Evolutionary conservation across 2,113 vertebrate species (phyloP).

Genomic region (Sporophila hypoxantha): DNA sequence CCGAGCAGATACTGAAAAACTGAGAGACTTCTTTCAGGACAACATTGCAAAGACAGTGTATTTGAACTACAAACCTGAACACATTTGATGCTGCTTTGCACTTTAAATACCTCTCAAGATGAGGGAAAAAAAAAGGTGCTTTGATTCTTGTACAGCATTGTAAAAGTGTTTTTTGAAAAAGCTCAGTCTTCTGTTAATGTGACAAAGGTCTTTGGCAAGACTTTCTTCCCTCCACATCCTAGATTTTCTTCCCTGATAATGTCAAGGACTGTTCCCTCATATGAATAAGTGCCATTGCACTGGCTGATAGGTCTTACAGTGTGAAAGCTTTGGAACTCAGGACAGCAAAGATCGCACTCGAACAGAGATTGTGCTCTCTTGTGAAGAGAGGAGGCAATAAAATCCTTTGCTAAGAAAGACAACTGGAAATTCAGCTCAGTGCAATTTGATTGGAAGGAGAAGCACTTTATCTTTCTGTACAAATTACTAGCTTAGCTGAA

Average conservation of each 20-base stretch:
- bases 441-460: conserved; percentile 24
- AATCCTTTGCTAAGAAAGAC: conserved; percentile 6
- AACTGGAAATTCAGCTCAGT: background rate
- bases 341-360: accelerated
- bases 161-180: background rate
- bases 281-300: background rate
- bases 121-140: background rate
- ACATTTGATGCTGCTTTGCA: background rate
- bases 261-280: background rate
- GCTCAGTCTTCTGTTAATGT: background rate
- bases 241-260: background rate
- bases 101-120: background rate
- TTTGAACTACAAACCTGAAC: background rate
- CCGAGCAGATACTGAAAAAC: background rate
- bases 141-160: background rate
- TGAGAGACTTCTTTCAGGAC: background rate
- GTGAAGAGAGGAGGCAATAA: conserved; percentile 1
- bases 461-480: conserved; percentile 13
- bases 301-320: background rate
- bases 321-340: background rate
- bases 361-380: background rate
- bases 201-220: background rate
- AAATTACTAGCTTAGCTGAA: conserved; percentile 39
- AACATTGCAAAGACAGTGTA: background rate
- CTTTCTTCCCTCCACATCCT: background rate